Conservation (phyloP, 2,113 vertebrate genomes). For the Sturnira hondurensis region DNA sequence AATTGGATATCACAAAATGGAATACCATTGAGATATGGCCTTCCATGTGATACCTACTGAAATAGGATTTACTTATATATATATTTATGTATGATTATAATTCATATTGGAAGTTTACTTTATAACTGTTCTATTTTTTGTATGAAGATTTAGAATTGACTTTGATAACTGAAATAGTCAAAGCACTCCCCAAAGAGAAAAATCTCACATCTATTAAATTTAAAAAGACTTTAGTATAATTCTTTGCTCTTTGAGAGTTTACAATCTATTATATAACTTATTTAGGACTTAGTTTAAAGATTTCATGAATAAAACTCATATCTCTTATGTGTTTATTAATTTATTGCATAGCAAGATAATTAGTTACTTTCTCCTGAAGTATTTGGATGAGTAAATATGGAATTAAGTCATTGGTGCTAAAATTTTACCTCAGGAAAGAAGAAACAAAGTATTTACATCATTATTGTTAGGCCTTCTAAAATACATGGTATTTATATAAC, state of each 20-base stretch:
- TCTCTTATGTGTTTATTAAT: constrained; percentile 2
- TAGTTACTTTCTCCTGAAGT: constrained; percentile 26
- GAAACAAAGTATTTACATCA: not conserved
- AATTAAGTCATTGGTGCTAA: constrained; percentile 18
- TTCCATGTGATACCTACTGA: not conserved
- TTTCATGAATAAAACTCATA: not conserved
- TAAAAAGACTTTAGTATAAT: not conserved
- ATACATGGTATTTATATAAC: not conserved
- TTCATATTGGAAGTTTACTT: not conserved
- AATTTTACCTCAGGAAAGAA: constrained; percentile 10
- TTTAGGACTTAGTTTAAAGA: not conserved
- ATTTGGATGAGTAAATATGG: constrained; percentile 21
- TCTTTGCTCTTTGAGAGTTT: not conserved
- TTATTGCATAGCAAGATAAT: constrained; percentile 1
- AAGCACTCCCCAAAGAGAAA: not conserved
- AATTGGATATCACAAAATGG: not conserved
- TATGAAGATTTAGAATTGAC: not conserved
- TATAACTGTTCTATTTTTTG: not conserved
- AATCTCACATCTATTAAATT: not conserved
- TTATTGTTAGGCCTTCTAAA: constrained; percentile 35
- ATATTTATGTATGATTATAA: not conserved
- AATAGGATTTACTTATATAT: not conserved
- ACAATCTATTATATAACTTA: not conserved
- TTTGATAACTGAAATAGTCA: not conserved
- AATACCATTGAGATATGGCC: not conserved